Conservation (phyloP, 2,888 invertebrate genomes). For the Pecten maximus region DNA sequence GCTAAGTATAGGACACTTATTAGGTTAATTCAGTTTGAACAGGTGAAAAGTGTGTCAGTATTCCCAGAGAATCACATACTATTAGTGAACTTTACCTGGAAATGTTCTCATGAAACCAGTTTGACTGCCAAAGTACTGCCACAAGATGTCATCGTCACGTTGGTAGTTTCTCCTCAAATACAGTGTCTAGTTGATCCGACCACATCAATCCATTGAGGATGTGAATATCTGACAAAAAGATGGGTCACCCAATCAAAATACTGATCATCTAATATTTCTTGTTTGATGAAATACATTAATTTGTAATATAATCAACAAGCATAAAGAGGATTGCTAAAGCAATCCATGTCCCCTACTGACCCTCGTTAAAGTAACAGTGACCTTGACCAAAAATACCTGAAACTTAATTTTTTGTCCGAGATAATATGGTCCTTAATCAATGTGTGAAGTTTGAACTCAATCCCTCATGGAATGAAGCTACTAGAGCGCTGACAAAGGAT, state of each 20-base stretch:
- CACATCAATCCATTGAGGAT: slow-evolving; percentile 83
- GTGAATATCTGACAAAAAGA: slow-evolving; percentile 80
- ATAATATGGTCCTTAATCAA: no score
- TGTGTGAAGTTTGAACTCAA: no score
- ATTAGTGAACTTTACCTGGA: slow-evolving; percentile 79
- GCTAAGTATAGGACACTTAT: not conserved
- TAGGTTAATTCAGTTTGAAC: not conserved
- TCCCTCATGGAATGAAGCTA: no score
- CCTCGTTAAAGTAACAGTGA: no score
- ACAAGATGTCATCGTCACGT: slow-evolving; percentile 81
- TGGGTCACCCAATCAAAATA: not conserved
- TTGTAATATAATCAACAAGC: no score
- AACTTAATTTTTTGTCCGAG: no score
- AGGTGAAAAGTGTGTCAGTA: not conserved
- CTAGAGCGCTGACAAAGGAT: no score
- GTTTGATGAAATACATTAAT: no score
- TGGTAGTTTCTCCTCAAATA: slow-evolving; percentile 81
- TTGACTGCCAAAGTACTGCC: slow-evolving; percentile 84
- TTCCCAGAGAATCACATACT: not conserved
- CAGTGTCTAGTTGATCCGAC: slow-evolving; percentile 82
- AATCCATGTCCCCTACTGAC: no score
- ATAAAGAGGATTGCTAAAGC: no score
- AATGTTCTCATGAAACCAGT: slow-evolving; percentile 83
- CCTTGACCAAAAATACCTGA: no score
- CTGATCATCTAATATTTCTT: not conserved